A percentile compares a stretch with the other conserved stretches of the same genome.
Conservation (phyloP, 2,888 invertebrate species). For the Ochropacha duplaris region DNA sequence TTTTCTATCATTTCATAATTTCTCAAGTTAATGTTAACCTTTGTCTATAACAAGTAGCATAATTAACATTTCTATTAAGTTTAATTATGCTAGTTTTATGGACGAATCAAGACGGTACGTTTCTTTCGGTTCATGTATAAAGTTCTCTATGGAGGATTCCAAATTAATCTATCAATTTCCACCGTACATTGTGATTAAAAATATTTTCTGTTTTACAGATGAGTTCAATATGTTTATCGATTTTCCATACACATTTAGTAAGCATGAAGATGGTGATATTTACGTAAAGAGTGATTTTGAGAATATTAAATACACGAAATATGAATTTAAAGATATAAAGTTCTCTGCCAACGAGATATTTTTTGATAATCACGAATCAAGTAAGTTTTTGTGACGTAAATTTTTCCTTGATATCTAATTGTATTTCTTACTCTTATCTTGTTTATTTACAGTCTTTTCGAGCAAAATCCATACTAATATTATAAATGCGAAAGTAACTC, state of each 20-base stretch:
- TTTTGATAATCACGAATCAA: background rate
- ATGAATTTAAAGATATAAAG: background rate
- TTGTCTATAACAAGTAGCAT: too few species aligned
- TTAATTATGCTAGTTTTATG: too few species aligned
- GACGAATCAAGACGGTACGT: too few species aligned
- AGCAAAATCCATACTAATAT: too few species aligned
- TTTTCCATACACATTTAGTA: background rate
- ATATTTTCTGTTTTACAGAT: background rate
- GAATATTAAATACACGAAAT: background rate
- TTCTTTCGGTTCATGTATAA: too few species aligned
- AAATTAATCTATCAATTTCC: too few species aligned
- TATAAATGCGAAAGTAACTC: too few species aligned
- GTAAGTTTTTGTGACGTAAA: background rate
- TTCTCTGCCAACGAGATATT: background rate
- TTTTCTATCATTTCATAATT: too few species aligned
- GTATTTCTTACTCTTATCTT: background rate
- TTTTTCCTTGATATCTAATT: background rate
- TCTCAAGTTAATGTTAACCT: too few species aligned
- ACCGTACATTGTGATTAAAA: too few species aligned
- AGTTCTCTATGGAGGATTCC: background rate
- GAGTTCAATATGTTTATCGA: background rate
- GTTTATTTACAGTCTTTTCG: too few species aligned
- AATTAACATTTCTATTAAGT: too few species aligned
- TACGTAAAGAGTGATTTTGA: background rate
- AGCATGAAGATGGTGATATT: background rate